Base-by-base conservation (phyloP, 2,113 vertebrate species). In the Actenoides hombroni region DNA sequence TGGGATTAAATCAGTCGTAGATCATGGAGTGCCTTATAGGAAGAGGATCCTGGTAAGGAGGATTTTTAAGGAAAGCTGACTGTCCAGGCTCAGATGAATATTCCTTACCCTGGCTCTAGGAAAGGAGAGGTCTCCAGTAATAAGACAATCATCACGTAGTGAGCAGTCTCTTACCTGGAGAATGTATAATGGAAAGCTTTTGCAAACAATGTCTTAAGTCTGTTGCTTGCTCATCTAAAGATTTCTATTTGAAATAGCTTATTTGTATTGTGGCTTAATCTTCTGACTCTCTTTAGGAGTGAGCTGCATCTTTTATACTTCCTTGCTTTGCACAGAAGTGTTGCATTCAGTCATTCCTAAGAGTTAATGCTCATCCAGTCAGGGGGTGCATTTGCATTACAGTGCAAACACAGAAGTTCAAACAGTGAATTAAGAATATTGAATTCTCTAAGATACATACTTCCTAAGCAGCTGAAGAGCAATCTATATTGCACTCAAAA, bases 371-470 rank as follows among this genome's bases (percentile, higher is more conserved):
- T 49, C 6, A 49, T 51, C 37, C 42, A 37, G 33, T 65, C 46
- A 51, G 28, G 82, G n/a, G 29, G 6, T 77, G 20, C 15, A 20
- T 93, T 92, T 92, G 71, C 54, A 57, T 88, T 94, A 57, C 60
- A 68, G 31, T 81, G 25, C 71, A 93, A 95, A 91, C 67, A 85
- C 20, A 6, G 14, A 79, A 82, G 74, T 91, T 94, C 87, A 93
- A 95, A 85, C 54, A 95, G 16, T 37, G 67, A 88, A 86, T 90
- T 92, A 94, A 78, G 64, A 90, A 70, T 86, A 77, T 35, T 89
- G 75, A 56, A 63, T 95, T 92, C 46, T 79, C 49, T 51, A 69
- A 79, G 78, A 61, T 64, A 35, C 24, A 7, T 54, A 54, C 71
- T 93, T 81, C 29, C 39, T 70, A 74, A 94, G 68, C 68, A 64